Percentiles rank a stretch among this genome's conserved stretches.
These are phyloP conservation scores for Apteryx mantelli DNA, from an alignment of 2,113 vertebrate genomes.

Conservation along the genomic window DNA sequence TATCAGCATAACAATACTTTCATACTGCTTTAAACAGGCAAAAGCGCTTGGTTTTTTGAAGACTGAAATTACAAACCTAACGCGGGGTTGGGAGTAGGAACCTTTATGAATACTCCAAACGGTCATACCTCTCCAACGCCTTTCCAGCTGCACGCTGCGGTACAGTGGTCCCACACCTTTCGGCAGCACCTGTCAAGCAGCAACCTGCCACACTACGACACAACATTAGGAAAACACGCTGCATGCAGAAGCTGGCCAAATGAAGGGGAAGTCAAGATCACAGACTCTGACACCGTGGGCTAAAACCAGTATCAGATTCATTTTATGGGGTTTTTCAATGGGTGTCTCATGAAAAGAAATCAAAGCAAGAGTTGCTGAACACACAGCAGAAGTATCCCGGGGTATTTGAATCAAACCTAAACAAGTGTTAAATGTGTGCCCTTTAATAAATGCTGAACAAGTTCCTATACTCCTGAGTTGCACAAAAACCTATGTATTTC, in stretches of 20 bases:
- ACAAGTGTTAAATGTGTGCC: rapidly evolving
- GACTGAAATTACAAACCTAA: neutral
- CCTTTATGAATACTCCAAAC: neutral
- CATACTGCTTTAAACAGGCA: neutral
- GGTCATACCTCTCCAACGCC: neutral
- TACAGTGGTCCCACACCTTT: neutral
- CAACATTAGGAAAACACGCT: rapidly evolving
- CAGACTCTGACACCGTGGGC: neutral
- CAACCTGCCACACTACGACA: rapidly evolving
- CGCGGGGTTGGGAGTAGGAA: neutral
- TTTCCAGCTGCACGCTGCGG: neutral
- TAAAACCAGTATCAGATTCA: neutral
- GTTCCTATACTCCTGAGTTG: neutral
- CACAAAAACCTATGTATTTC: rapidly evolving
- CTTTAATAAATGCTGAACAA: neutral
- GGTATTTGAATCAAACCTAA: neutral
- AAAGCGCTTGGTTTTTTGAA: neutral
- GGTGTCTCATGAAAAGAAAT: neutral
- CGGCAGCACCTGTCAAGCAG: neutral
- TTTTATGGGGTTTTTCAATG: neutral
- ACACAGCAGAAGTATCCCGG: neutral
- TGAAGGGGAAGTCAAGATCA: neutral
- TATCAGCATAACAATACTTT: neutral
- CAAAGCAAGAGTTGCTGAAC: neutral
- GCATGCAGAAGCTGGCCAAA: rapidly evolving